A percentile compares a stretch with the other conserved stretches of the same genome.
phyloP scores from a whole-genome alignment of 2,888 invertebrate genomes.

The Ecliptopera silaceata region DNA sequence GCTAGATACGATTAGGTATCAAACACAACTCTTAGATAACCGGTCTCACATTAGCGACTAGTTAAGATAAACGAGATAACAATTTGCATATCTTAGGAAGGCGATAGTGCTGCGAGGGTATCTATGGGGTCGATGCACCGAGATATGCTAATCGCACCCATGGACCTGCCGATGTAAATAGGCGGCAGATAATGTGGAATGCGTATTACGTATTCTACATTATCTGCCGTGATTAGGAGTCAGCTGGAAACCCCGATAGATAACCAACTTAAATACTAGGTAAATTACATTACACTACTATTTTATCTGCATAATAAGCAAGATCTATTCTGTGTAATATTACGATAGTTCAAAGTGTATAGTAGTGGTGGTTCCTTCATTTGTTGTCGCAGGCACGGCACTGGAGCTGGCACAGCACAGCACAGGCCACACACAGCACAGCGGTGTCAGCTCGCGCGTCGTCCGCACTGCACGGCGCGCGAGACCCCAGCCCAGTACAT shows the following conservation, averaged over 20 bases:
- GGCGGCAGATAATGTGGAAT: too few species aligned
- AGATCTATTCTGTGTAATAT: too few species aligned
- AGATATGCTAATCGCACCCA: conserved; percentile 30
- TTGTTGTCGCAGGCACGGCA: too few species aligned
- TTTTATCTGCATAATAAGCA: too few species aligned
- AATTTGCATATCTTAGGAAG: conserved; percentile 76
- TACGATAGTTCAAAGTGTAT: too few species aligned
- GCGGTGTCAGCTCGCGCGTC: too few species aligned
- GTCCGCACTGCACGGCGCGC: too few species aligned
- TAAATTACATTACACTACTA: too few species aligned
- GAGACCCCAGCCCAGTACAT: too few species aligned
- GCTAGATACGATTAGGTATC: conserved; percentile 72
- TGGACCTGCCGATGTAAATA: conserved; percentile 9
- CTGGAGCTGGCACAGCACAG: too few species aligned
- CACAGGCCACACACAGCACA: too few species aligned
- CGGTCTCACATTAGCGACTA: conserved; percentile 74
- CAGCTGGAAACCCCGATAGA: conserved; percentile 5
- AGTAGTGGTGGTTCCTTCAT: too few species aligned
- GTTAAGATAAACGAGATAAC: conserved; percentile 82
- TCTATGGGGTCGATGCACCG: conserved; percentile 67
- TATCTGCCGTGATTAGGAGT: conserved; percentile 13
- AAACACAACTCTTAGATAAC: conserved; percentile 73
- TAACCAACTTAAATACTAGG: neutral
- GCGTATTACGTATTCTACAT: conserved; percentile 12
- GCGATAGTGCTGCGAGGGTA: conserved; percentile 57